Conservation (phyloP, 2,888 invertebrate species). For the Platynereis dumerilii region DNA sequence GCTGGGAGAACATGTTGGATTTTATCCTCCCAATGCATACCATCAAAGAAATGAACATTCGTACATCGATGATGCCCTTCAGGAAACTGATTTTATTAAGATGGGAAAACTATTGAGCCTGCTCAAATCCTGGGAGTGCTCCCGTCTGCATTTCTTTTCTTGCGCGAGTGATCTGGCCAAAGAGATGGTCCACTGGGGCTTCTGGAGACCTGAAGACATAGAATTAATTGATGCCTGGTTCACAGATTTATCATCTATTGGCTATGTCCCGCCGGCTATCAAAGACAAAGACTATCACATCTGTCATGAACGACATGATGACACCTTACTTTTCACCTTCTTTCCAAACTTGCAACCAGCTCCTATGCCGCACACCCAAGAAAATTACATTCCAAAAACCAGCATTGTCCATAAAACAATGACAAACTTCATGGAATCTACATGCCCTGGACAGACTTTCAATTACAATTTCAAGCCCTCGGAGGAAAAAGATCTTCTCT, state of each 20-base stretch:
- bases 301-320: slow-evolving; percentile 16
- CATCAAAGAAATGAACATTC: slow-evolving; percentile 43
- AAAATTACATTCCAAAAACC: slow-evolving; percentile 12
- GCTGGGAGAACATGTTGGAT: slow-evolving; percentile 40
- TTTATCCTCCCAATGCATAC: slow-evolving; percentile 39
- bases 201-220: slow-evolving; percentile 31
- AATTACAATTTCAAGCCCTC: no score
- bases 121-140: slow-evolving; percentile 40
- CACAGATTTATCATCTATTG: slow-evolving; percentile 32
- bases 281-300: slow-evolving; percentile 7
- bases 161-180: slow-evolving; percentile 36
- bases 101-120: slow-evolving; percentile 35
- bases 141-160: slow-evolving; percentile 30
- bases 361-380: slow-evolving; percentile 29
- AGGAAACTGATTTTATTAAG: slow-evolving; percentile 40
- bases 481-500: not conserved
- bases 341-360: slow-evolving; percentile 33
- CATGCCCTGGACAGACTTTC: slow-evolving; percentile 18
- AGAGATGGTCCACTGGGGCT: slow-evolving; percentile 30
- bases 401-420: slow-evolving; percentile 18
- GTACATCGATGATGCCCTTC: slow-evolving; percentile 38
- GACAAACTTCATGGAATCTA: slow-evolving; percentile 1
- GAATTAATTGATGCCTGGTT: slow-evolving; percentile 39
- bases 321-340: not conserved
- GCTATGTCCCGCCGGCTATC: slow-evolving; percentile 32